Evolutionary conservation across 2,797 vertebrate genomes (phyloP).

Genomic region (Pampus argenteus): DNA sequence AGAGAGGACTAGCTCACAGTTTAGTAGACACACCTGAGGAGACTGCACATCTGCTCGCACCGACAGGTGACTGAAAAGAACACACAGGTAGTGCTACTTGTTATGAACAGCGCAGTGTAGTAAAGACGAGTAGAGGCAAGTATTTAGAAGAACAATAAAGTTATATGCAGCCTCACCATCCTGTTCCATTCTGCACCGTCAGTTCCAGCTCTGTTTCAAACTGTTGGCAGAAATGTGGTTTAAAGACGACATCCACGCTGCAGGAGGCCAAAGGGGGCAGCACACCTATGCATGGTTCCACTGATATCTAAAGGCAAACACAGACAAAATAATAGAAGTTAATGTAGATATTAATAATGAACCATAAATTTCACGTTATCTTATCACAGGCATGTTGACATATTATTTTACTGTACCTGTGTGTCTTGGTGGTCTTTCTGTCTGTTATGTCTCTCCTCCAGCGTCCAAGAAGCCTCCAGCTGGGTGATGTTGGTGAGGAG

Average conservation of each 20-base stretch:
- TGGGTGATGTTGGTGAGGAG: constrained; percentile 87
- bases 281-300: constrained; percentile 85
- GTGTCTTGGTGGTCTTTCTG: constrained; percentile 21
- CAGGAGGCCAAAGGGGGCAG: constrained; percentile 83
- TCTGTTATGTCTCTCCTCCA: constrained; percentile 78
- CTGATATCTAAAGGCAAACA: constrained; percentile 76
- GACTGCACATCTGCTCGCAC: constrained; percentile 90
- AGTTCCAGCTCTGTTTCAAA: constrained; percentile 89
- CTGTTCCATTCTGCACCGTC: constrained; percentile 86
- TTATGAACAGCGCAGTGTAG: constrained; percentile 2
- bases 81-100: constrained; percentile 17
- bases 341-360: not conserved
- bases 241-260: constrained; percentile 85
- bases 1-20: constrained; percentile 82
- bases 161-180: constrained; percentile 84
- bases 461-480: constrained; percentile 87
- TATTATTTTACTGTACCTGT: constrained; percentile 62
- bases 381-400: not conserved
- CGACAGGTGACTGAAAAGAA: constrained; percentile 86
- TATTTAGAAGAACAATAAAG: not conserved
- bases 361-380: not conserved
- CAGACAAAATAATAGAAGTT: constrained; percentile 1
- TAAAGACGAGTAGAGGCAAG: too few relatives aligned
- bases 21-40: constrained; percentile 87
- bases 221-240: constrained; percentile 79